These are phyloP conservation scores for Eonycteris spelaea DNA, from an alignment of 2,113 vertebrate species.

Conservation along the genomic window DNA sequence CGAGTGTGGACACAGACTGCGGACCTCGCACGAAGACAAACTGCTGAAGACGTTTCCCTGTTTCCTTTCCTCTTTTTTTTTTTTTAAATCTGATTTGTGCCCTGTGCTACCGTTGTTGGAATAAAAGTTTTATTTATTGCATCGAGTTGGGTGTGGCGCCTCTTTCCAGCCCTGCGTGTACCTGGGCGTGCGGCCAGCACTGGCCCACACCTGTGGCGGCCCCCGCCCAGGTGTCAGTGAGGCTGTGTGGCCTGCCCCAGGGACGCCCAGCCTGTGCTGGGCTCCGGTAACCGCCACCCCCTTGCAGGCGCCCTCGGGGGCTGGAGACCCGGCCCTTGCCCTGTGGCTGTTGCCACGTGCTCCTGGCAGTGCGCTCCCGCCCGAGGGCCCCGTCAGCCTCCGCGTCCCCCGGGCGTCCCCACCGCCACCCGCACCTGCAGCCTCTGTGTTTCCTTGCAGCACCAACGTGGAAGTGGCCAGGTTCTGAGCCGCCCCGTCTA, in stretches of 20 bases:
- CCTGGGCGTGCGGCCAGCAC: neutral
- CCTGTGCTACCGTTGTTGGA: constrained; percentile 86
- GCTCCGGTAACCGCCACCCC: no score
- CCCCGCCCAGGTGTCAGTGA: no score
- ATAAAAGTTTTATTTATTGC: constrained; percentile 91
- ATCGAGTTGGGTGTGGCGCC: constrained; percentile 78
- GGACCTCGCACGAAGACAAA: constrained; percentile 77
- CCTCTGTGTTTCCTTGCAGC: constrained; percentile 92
- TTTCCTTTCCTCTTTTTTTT: constrained; percentile 60
- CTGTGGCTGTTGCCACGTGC: neutral
- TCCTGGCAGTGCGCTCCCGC: neutral
- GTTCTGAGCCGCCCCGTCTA: constrained; percentile 89
- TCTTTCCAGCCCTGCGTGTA: constrained; percentile 53
- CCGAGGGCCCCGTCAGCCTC: neutral
- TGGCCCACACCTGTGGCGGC: neutral
- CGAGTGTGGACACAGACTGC: constrained; percentile 66
- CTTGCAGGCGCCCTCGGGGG: no score
- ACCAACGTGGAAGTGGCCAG: constrained; percentile 89
- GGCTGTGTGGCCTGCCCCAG: no score
- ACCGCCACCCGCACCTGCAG: constrained; percentile 45
- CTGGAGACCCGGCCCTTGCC: no score
- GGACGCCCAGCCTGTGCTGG: no score
- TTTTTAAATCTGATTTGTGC: constrained; percentile 80
- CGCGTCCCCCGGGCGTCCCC: neutral
- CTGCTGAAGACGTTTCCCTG: constrained; percentile 71